A percentile compares a stretch with the other conserved stretches of the same genome.
Conservation (phyloP, 1,140 invertebrate species). For the Drosophila rhopaloa region DNA sequence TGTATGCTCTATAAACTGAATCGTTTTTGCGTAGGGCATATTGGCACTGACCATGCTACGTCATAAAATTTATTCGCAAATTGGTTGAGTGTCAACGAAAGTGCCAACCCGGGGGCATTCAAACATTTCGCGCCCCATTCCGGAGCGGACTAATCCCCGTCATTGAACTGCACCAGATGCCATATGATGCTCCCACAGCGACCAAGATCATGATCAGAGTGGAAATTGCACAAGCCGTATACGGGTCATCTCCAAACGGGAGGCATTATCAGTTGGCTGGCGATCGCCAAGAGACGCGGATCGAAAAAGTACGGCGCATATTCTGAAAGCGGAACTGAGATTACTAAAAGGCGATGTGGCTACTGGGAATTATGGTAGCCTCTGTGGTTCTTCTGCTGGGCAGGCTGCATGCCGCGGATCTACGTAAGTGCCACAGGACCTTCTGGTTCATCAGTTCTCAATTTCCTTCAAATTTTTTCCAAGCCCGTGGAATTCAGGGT, state of each 20-base stretch:
- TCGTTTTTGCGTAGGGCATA: slow-evolving; percentile 18
- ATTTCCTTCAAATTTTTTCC: too few relatives aligned
- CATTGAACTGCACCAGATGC: slow-evolving; percentile 53
- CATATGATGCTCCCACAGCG: slow-evolving; percentile 19
- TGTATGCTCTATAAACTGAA: neutral
- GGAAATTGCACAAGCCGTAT: slow-evolving; percentile 39
- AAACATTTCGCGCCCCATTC: slow-evolving; percentile 42
- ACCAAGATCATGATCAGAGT: slow-evolving; percentile 58
- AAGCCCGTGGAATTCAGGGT: too few relatives aligned
- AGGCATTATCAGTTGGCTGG: slow-evolving; percentile 62
- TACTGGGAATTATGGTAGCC: slow-evolving; percentile 15
- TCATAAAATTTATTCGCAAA: slow-evolving; percentile 49
- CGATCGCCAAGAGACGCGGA: slow-evolving; percentile 40
- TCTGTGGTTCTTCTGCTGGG: slow-evolving; percentile 8
- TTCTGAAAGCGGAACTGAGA: slow-evolving; percentile 19
- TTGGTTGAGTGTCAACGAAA: slow-evolving; percentile 42
- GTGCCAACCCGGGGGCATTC: slow-evolving; percentile 39
- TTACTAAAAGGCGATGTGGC: slow-evolving; percentile 30
- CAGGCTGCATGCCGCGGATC: slow-evolving; percentile 37
- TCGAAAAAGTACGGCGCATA: slow-evolving; percentile 33
- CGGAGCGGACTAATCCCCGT: slow-evolving; percentile 40
- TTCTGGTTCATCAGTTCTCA: too few relatives aligned
- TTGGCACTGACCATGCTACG: slow-evolving; percentile 22
- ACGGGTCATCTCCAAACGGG: slow-evolving; percentile 35
- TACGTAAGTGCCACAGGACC: slow-evolving; percentile 46